phyloP scores from a whole-genome alignment of 2,888 invertebrate genomes.

The Apodemia mormo region DNA sequence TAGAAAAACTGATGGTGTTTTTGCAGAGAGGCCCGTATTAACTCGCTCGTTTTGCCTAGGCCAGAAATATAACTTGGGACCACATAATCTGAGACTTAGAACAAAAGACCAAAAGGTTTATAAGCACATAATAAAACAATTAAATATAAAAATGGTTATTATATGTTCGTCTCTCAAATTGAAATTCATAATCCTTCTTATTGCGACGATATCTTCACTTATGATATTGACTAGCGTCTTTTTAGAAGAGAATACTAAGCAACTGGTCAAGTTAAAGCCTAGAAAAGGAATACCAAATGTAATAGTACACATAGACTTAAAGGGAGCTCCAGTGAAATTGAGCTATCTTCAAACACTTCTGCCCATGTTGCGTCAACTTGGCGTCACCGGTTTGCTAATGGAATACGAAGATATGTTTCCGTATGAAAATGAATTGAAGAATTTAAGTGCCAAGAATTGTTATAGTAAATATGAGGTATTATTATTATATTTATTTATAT shows the following conservation, averaged over 20 bases:
- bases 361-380: slow-evolving; percentile 81
- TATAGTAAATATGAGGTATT: slow-evolving; percentile 74
- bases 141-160: neutral
- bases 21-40: too few species aligned
- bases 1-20: too few species aligned
- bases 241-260: slow-evolving; percentile 18
- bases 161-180: neutral
- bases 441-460: slow-evolving; percentile 83
- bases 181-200: neutral
- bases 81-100: too few species aligned
- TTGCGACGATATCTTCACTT: neutral
- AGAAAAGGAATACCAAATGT: slow-evolving; percentile 64
- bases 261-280: neutral
- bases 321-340: slow-evolving; percentile 90
- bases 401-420: slow-evolving; percentile 96
- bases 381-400: slow-evolving; percentile 89
- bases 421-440: slow-evolving; percentile 81
- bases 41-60: too few species aligned
- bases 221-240: neutral
- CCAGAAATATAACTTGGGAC: too few species aligned
- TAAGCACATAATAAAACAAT: too few species aligned
- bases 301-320: slow-evolving; percentile 91
- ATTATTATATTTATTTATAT: neutral
- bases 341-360: slow-evolving; percentile 83
- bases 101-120: too few species aligned